Conservation (phyloP, 1,140 invertebrate genomes). For the Teleopsis dalmanni region DNA sequence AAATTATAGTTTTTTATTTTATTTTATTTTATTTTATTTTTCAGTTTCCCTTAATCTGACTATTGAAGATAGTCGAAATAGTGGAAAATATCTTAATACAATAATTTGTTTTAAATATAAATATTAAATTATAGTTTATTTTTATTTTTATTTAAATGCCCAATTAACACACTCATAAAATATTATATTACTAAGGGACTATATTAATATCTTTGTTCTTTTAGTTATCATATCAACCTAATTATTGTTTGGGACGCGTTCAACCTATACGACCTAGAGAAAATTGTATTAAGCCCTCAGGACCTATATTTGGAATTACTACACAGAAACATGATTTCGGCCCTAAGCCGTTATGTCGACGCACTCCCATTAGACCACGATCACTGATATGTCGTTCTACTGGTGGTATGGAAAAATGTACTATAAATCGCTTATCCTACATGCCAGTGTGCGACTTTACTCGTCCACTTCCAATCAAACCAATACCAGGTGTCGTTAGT, state of each 20-base stretch:
- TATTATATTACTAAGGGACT: neutral
- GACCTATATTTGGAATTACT: constrained; percentile 62
- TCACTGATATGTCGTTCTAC: constrained; percentile 48
- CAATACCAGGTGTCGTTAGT: constrained; percentile 24
- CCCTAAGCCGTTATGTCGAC: constrained; percentile 51
- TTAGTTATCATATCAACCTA: constrained; percentile 50
- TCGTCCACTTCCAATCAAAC: constrained; percentile 20
- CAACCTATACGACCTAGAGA: constrained; percentile 37
- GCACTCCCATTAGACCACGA: constrained; percentile 49
- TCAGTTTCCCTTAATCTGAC: too few species aligned
- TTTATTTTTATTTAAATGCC: neutral
- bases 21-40: too few species aligned
- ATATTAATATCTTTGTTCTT: constrained; percentile 12
- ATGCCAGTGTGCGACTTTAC: constrained; percentile 42
- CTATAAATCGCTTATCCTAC: constrained; percentile 49
- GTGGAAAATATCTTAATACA: neutral
- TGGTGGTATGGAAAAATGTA: constrained; percentile 48
- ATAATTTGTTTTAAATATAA: neutral
- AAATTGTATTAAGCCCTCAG: constrained; percentile 46
- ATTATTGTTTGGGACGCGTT: constrained; percentile 43
- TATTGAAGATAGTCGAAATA: too few species aligned
- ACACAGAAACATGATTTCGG: constrained; percentile 66
- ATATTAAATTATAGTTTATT: neutral
- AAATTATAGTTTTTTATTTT: too few species aligned
- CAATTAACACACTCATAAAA: neutral